Conservation (phyloP, 2,888 invertebrate species). For the Apodemia zela region DNA sequence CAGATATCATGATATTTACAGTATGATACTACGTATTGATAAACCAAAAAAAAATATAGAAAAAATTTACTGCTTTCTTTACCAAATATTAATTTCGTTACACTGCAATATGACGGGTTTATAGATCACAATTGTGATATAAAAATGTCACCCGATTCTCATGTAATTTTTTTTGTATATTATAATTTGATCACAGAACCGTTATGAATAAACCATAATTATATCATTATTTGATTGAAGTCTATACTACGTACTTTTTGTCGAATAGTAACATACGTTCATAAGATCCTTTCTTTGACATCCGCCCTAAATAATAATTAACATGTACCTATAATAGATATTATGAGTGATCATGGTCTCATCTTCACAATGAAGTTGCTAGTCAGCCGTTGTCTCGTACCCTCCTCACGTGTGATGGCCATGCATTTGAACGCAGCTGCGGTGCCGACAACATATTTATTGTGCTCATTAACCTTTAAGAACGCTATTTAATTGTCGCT, state of each 20-base stretch:
- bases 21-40: no score
- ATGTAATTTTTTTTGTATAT: not conserved
- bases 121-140: no score
- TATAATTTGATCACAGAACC: not conserved
- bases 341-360: conserved; percentile 25
- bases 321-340: conserved; percentile 39
- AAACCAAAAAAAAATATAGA: no score
- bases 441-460: conserved; percentile 80
- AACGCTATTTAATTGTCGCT: conserved; percentile 80
- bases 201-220: not conserved
- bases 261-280: not conserved
- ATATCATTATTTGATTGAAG: conserved; percentile 6
- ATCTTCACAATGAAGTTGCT: conserved; percentile 60
- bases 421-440: conserved; percentile 77
- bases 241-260: not conserved
- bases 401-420: conserved; percentile 71
- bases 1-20: no score
- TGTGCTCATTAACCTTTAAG: conserved; percentile 80
- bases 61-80: no score
- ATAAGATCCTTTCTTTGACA: conserved; percentile 12
- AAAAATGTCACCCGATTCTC: no score
- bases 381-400: conserved; percentile 56
- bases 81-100: no score
- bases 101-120: no score
- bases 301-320: conserved; percentile 32